Evolutionary conservation across 1,140 invertebrate species (phyloP).

Genomic region (Lerema accius): DNA sequence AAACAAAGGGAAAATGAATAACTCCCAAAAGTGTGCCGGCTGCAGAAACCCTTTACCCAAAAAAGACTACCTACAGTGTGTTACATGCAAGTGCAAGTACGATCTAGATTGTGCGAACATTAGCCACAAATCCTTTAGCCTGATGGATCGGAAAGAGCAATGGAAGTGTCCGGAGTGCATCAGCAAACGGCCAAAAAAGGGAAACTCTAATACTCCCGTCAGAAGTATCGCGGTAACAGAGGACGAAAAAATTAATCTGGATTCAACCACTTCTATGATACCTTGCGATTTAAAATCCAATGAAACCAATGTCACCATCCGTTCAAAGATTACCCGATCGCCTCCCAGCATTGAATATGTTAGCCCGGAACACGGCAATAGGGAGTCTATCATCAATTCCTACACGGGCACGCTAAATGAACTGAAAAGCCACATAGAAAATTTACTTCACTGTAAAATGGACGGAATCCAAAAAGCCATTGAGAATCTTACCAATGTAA

Average conservation of each 20-base stretch:
- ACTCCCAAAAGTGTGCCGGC: slow-evolving; percentile 23
- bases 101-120: slow-evolving; percentile 34
- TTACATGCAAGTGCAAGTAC: slow-evolving; percentile 19
- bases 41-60: slow-evolving; percentile 24
- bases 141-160: slow-evolving; percentile 18
- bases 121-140: slow-evolving; percentile 5
- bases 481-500: not conserved
- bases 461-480: slow-evolving; percentile 15
- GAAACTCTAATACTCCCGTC: slow-evolving; percentile 12
- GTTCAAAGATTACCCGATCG: not conserved
- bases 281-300: too few relatives aligned
- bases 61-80: slow-evolving; percentile 26
- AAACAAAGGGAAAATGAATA: too few relatives aligned
- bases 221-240: not conserved
- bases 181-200: slow-evolving; percentile 25
- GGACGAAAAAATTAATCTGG: not conserved
- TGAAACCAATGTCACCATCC: not conserved
- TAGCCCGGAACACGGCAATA: not conserved
- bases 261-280: too few relatives aligned
- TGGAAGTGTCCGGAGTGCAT: slow-evolving; percentile 33
- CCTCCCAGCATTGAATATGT: not conserved
- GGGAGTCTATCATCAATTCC: not conserved
- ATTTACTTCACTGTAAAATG: slow-evolving; percentile 13
- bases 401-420: slow-evolving; percentile 8
- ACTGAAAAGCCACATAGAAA: slow-evolving; percentile 17